Evolutionary conservation across 1,140 invertebrate genomes (phyloP).

Genomic region (Tribolium castaneum): DNA sequence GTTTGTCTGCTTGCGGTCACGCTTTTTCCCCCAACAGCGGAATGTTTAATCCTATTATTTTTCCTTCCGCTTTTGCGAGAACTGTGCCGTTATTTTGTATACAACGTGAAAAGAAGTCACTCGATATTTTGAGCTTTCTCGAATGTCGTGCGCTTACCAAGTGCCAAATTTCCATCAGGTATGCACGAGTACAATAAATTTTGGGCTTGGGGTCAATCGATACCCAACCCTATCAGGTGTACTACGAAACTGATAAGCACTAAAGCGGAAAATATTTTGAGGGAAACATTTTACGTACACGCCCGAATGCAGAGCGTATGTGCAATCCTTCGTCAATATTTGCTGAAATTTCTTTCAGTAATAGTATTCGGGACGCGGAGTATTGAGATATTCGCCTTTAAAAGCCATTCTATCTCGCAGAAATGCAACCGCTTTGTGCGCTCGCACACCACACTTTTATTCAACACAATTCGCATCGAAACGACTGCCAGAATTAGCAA

Average conservation of each 20-base stretch:
- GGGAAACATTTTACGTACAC: slow-evolving; percentile 15
- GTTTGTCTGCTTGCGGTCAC: neutral
- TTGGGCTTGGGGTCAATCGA: slow-evolving; percentile 9
- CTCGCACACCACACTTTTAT: neutral
- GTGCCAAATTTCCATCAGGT: slow-evolving; percentile 13
- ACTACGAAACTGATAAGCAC: slow-evolving; percentile 17
- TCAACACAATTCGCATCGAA: neutral
- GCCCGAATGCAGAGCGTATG: neutral
- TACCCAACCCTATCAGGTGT: slow-evolving; percentile 27
- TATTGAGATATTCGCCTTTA: slow-evolving; percentile 1
- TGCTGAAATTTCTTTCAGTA: slow-evolving; percentile 16
- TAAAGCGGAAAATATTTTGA: slow-evolving; percentile 19
- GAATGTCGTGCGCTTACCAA: neutral
- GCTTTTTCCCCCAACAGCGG: neutral
- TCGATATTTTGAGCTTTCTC: neutral
- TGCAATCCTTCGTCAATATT: slow-evolving; percentile 33
- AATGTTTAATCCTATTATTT: neutral
- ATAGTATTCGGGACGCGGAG: neutral
- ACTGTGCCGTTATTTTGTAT: neutral
- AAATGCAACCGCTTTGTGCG: neutral
- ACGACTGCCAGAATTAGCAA: neutral
- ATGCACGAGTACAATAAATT: slow-evolving; percentile 23
- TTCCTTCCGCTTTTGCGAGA: neutral
- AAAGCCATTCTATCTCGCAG: neutral
- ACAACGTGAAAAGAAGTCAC: neutral